Base-by-base conservation (phyloP, 2,113 vertebrate species). In the Mungos mungo region DNA sequence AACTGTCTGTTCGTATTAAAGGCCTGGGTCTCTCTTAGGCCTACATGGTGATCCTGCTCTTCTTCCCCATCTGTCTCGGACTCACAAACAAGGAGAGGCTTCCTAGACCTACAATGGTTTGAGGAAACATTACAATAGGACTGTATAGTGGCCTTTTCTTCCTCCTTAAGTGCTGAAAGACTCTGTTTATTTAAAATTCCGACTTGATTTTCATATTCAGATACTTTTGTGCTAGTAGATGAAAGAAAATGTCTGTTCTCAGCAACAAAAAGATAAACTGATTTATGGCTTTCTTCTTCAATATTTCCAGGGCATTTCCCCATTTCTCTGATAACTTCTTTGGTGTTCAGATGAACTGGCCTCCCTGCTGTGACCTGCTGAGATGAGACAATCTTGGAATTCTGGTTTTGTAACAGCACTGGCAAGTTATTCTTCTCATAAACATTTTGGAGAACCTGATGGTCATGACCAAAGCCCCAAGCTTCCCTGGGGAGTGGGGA, bases 41-140 rank as follows among this genome's bases (percentile, higher is more conserved):
- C 38, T 57, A 2, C 0, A 33, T 45, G 66, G n/a, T 95, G 85
- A 33, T 5, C 80, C n/a, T 98, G 92, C 33, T 92, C 31, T 35
- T 92, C 88, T 76, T 97, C 90, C 95, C 74, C 16, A 7, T 23
- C 33, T 79, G 90, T 85, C 84, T 95, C 47, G 0, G 98, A 72
- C 57, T 97, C 98, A 95, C 87, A 97, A 35, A 94, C 92, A 92
- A 97, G 86, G 83, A 98, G 94, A 98, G 97, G 35, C 95, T 98
- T 88, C 50, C 27, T 6, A 83, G 93, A 88, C 81, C 38, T 45
- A 87, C 93, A 50, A n/a, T 27, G 23, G 8, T 18, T 71, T 33
- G 92, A 83, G 88, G 95, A 96, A 89, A 95, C 16, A 63, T 0
- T 57, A 41, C 87, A 90, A 50, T 3, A 66, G 60, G 93, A 65